Conservation (phyloP, 2,888 invertebrate genomes). For the Thyatira batis region DNA sequence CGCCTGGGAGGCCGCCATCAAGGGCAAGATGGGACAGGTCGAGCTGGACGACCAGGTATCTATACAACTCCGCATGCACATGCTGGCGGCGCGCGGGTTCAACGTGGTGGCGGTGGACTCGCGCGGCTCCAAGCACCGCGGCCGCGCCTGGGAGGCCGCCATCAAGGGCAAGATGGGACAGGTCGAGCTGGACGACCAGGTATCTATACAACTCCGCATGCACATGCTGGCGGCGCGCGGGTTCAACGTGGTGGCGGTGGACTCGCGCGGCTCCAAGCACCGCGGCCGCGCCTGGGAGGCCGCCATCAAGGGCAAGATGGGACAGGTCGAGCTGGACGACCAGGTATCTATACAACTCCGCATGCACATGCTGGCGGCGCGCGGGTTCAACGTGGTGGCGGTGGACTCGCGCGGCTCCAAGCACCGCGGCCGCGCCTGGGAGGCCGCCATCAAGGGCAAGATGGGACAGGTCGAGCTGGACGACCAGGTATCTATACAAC, state of each 20-base stretch:
- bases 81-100: slow-evolving; percentile 97
- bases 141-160: slow-evolving; percentile 95
- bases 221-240: slow-evolving; percentile 98
- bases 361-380: slow-evolving; percentile 96
- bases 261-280: slow-evolving; percentile 97
- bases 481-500: too few relatives aligned
- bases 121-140: slow-evolving; percentile 96
- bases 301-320: slow-evolving; percentile 94
- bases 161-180: slow-evolving; percentile 95
- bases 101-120: slow-evolving; percentile 98
- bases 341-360: too few relatives aligned
- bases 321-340: slow-evolving; percentile 95
- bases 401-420: slow-evolving; percentile 98
- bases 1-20: slow-evolving; percentile 94
- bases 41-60: slow-evolving; percentile 96
- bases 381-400: slow-evolving; percentile 97
- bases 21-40: slow-evolving; percentile 95
- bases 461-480: slow-evolving; percentile 97
- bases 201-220: too few relatives aligned
- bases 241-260: slow-evolving; percentile 97
- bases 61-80: too few relatives aligned
- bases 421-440: slow-evolving; percentile 95
- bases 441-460: slow-evolving; percentile 92
- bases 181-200: slow-evolving; percentile 96
- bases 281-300: slow-evolving; percentile 96